Conservation (phyloP, 2,797 vertebrate species). For the Cichlasoma orientale region DNA sequence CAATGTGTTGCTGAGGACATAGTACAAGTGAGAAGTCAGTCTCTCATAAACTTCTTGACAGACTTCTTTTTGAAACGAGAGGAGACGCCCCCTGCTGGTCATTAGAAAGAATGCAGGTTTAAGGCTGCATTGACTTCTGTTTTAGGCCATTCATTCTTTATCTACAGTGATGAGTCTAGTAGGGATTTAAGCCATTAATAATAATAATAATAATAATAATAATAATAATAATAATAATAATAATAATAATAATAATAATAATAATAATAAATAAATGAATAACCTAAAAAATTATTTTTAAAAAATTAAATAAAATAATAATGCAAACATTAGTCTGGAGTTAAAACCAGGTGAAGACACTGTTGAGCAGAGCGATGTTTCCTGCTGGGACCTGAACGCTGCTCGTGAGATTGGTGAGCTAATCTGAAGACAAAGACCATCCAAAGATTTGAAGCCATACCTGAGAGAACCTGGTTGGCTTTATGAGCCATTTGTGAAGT, state of each 20-base stretch:
- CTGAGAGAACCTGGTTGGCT: background rate
- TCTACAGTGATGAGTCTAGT: background rate
- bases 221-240: no score
- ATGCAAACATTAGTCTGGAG: background rate
- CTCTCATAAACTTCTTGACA: background rate
- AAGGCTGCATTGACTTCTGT: background rate
- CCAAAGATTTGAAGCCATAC: background rate
- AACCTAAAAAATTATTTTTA: no score
- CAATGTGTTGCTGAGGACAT: background rate
- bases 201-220: no score
- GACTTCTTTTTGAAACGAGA: background rate
- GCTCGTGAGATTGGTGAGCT: no score
- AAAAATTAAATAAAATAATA: no score
- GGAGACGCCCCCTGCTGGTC: background rate
- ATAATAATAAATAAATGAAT: no score
- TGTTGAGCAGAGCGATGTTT: fast-evolving
- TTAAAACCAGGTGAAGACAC: fast-evolving
- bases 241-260: no score
- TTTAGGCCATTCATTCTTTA: background rate
- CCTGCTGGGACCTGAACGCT: background rate
- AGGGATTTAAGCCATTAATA: background rate
- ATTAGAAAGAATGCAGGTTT: background rate
- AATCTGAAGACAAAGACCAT: fast-evolving
- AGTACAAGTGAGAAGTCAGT: background rate
- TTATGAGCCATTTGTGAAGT: no score